Percentiles rank a stretch among this genome's conserved stretches.
These are phyloP conservation scores for Periophthalmus modestus DNA, from an alignment of 2,113 vertebrate genomes.

Conservation along the genomic window DNA sequence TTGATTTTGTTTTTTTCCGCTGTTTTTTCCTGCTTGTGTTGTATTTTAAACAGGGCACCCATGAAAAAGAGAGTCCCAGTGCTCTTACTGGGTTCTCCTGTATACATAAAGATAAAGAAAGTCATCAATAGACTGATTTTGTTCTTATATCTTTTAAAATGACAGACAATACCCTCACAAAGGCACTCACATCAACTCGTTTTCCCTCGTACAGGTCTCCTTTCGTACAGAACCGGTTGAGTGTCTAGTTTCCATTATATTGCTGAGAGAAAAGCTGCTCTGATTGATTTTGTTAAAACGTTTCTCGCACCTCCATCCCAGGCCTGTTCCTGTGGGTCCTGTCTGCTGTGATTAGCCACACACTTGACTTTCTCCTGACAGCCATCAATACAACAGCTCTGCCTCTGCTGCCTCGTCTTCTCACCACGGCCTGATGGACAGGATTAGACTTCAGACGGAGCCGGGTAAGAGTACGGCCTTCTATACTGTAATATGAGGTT, in stretches of 20 bases:
- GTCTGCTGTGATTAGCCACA: conserved; percentile 48
- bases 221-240: background rate
- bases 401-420: conserved; percentile 9
- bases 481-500: background rate
- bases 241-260: conserved; percentile 16
- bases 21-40: too few relatives aligned
- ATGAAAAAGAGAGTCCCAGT: too few relatives aligned
- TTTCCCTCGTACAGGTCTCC: background rate
- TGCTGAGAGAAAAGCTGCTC: conserved; percentile 4
- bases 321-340: conserved; percentile 18
- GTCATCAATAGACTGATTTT: too few relatives aligned
- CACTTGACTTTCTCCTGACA: conserved; percentile 31
- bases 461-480: background rate
- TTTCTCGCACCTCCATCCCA: conserved; percentile 20
- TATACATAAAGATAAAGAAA: too few relatives aligned
- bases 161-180: too few relatives aligned
- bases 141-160: too few relatives aligned
- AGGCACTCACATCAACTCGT: too few relatives aligned
- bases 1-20: too few relatives aligned
- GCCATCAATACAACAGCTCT: conserved; percentile 57
- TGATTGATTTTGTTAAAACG: conserved; percentile 44
- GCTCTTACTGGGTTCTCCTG: too few relatives aligned
- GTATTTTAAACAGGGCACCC: too few relatives aligned
- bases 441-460: conserved; percentile 23
- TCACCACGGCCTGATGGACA: conserved; percentile 1